Percentiles rank a stretch among this genome's conserved stretches.
Evolutionary conservation across 2,113 vertebrate genomes (phyloP).

Genomic region (Caranx ignobilis): DNA sequence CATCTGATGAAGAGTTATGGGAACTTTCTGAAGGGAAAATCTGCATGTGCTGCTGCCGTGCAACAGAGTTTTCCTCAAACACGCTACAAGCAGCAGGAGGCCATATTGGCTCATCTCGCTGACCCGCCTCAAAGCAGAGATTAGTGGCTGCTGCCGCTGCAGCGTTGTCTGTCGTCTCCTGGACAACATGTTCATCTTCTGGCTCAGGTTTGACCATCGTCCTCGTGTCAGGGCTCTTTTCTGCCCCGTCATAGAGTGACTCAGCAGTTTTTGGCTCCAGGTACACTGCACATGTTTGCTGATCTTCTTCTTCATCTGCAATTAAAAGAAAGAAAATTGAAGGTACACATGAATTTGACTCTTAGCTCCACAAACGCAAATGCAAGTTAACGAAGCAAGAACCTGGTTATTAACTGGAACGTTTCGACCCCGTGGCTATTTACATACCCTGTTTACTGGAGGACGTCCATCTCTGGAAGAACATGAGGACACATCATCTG

Average conservation of each 20-base stretch:
- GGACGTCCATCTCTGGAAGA: no score
- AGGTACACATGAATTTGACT: no score
- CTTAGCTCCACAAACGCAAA: no score
- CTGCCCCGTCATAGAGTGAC: not conserved
- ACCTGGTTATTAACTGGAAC: no score
- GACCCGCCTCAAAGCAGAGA: conserved; percentile 19
- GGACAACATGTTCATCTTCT: conserved; percentile 4
- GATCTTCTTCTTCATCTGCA: conserved; percentile 44
- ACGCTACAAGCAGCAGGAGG: conserved; percentile 33
- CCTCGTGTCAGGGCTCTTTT: conserved; percentile 6
- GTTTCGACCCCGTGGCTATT: no score
- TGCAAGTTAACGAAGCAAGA: no score
- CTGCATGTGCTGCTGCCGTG: conserved; percentile 31
- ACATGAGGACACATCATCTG: no score
- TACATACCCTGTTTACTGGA: no score
- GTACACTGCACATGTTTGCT: not conserved
- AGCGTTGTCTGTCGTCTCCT: not conserved
- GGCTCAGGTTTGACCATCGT: conserved; percentile 59
- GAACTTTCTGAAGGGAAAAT: conserved; percentile 22
- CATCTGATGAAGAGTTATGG: not conserved
- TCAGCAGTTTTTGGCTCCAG: not conserved
- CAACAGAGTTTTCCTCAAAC: conserved; percentile 40
- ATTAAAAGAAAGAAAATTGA: not conserved
- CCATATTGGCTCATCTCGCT: conserved; percentile 43
- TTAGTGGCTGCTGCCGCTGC: not conserved